Evolutionary conservation across 2,888 invertebrate genomes (phyloP).

Genomic region (Pogonocherus hispidulus): DNA sequence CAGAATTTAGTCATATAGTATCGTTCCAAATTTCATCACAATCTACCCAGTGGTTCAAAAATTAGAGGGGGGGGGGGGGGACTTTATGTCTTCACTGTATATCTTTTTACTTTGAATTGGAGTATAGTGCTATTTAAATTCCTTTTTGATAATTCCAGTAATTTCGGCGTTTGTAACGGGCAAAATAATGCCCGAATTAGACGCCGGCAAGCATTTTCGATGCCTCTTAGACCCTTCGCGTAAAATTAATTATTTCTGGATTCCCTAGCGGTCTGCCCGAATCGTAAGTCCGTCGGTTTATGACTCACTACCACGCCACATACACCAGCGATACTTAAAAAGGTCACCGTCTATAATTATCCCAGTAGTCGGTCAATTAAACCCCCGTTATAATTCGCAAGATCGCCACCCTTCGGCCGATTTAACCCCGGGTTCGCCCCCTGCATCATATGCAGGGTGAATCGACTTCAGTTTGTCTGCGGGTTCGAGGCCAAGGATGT

Average conservation of each 20-base stretch:
- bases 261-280: constrained; percentile 11
- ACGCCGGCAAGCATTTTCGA: neutral
- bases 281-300: constrained; percentile 26
- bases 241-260: constrained; percentile 22
- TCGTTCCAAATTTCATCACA: no score
- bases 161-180: no score
- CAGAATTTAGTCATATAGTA: no score
- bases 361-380: constrained; percentile 62
- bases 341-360: constrained; percentile 60
- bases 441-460: no score
- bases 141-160: neutral
- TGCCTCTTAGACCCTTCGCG: neutral
- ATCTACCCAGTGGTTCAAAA: no score
- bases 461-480: no score
- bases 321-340: constrained; percentile 44
- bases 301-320: constrained; percentile 29
- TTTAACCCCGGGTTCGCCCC: constrained; percentile 25
- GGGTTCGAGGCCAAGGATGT: no score
- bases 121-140: no score
- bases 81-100: no score
- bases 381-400: constrained; percentile 55
- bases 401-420: constrained; percentile 55
- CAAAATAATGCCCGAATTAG: neutral
- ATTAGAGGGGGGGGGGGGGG: no score
- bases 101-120: no score